These are phyloP conservation scores for Microctenopoma lineatum DNA, from an alignment of 2,797 vertebrate genomes.

Conservation along the genomic window DNA sequence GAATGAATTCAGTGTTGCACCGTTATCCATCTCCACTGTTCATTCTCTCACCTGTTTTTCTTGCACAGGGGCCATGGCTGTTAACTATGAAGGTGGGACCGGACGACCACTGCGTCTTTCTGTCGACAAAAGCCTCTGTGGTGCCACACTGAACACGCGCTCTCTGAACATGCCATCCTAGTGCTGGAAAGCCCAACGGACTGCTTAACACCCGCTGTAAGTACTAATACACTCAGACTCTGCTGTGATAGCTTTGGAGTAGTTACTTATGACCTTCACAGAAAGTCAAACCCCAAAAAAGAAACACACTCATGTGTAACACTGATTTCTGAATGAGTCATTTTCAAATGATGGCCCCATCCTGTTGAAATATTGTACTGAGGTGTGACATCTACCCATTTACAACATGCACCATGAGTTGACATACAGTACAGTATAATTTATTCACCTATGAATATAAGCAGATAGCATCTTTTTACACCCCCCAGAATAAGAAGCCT, in stretches of 20 bases:
- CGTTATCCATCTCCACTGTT: constrained; percentile 5
- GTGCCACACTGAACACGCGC: constrained; percentile 61
- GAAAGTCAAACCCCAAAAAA: constrained; percentile 32
- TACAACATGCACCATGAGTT: too few species aligned
- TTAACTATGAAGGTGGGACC: constrained; percentile 68
- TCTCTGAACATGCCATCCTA: constrained; percentile 64
- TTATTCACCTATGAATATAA: constrained; percentile 5
- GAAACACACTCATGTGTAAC: constrained; percentile 2
- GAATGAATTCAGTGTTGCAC: neutral
- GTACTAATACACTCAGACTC: constrained; percentile 40
- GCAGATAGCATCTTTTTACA: constrained; percentile 31
- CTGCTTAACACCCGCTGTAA: constrained; percentile 68
- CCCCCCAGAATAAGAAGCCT: constrained; percentile 5
- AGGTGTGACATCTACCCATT: too few species aligned
- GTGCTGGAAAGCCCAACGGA: constrained; percentile 58
- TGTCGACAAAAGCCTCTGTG: constrained; percentile 47
- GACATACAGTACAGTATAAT: too few species aligned
- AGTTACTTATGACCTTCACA: constrained; percentile 24
- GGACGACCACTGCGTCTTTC: constrained; percentile 43
- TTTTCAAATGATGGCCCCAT: constrained; percentile 6
- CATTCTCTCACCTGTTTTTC: constrained; percentile 12
- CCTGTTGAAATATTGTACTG: too few species aligned
- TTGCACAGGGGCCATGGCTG: constrained; percentile 63
- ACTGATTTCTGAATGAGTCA: constrained; percentile 23
- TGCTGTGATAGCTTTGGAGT: neutral